phyloP scores from a whole-genome alignment of 1,140 invertebrate genomes.

The Glossosoma conforme region DNA sequence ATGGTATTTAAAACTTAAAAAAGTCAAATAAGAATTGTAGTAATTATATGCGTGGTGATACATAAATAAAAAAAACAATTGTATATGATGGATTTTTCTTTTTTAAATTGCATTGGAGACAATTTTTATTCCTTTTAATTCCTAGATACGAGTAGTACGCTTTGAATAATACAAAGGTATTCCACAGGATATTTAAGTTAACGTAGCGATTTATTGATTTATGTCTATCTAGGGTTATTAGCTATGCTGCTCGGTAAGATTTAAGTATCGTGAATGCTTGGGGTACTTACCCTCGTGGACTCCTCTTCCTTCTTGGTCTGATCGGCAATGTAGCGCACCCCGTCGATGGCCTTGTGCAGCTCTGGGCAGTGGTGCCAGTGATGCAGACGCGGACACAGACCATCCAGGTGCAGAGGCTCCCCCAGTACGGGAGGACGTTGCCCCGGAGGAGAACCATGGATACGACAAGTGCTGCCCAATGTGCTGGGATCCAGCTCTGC shows the following conservation, averaged over 20 bases:
- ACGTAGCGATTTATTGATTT: too few relatives aligned
- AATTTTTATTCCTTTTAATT: too few relatives aligned
- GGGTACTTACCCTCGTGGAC: slow-evolving; percentile 78
- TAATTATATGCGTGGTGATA: too few relatives aligned
- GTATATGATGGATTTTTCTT: too few relatives aligned
- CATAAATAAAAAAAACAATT: too few relatives aligned
- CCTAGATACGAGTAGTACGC: too few relatives aligned
- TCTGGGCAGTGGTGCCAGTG: slow-evolving; percentile 86
- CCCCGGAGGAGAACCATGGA: slow-evolving; percentile 38
- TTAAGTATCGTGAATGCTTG: not conserved
- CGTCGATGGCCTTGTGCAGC: slow-evolving; percentile 86
- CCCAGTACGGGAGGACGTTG: slow-evolving; percentile 43
- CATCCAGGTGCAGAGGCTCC: slow-evolving; percentile 42
- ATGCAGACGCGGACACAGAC: slow-evolving; percentile 46
- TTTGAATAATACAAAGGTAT: too few relatives aligned
- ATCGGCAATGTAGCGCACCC: slow-evolving; percentile 88
- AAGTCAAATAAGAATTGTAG: too few relatives aligned
- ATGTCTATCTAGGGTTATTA: too few relatives aligned
- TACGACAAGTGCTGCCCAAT: slow-evolving; percentile 27
- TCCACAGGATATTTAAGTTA: too few relatives aligned
- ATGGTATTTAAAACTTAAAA: too few relatives aligned
- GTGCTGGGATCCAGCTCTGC: slow-evolving; percentile 28
- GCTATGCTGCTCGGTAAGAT: not conserved
- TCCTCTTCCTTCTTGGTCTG: slow-evolving; percentile 90
- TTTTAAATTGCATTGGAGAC: too few relatives aligned